A percentile compares a stretch with the other conserved stretches of the same genome.
Conservation (phyloP, 2,113 vertebrate genomes). For the Etia nguti region DNA sequence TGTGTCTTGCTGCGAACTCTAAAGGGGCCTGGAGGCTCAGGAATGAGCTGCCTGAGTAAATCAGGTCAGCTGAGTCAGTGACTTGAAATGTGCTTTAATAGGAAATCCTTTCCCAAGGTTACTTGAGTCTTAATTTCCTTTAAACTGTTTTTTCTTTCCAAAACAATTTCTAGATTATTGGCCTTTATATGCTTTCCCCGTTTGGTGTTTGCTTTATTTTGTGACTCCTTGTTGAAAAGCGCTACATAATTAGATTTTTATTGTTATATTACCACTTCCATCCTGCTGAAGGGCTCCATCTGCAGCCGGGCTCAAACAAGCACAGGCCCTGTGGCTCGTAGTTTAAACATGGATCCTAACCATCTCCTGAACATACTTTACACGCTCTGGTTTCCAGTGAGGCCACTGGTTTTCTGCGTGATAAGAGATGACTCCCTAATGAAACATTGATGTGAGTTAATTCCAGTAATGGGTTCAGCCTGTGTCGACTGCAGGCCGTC, state of each 20-base stretch:
- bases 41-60: not conserved
- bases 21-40: not conserved
- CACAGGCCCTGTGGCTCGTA: not conserved
- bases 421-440: not conserved
- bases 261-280: not conserved
- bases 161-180: not conserved
- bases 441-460: constrained; percentile 48
- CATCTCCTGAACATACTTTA: not conserved
- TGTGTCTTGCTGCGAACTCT: not conserved
- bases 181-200: not conserved
- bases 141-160: not conserved
- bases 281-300: not conserved
- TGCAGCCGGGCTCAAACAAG: not conserved
- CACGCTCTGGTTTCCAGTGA: not conserved
- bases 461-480: constrained; percentile 14
- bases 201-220: not conserved
- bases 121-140: not conserved
- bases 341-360: not conserved
- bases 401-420: not conserved
- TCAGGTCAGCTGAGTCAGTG: not conserved
- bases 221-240: not conserved
- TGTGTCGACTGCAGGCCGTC: not conserved
- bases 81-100: not conserved
- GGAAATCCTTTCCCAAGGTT: not conserved
- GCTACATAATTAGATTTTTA: not conserved